Evolutionary conservation across 1,140 invertebrate genomes (phyloP).

Genomic region (Zaprionus kolodkinae): DNA sequence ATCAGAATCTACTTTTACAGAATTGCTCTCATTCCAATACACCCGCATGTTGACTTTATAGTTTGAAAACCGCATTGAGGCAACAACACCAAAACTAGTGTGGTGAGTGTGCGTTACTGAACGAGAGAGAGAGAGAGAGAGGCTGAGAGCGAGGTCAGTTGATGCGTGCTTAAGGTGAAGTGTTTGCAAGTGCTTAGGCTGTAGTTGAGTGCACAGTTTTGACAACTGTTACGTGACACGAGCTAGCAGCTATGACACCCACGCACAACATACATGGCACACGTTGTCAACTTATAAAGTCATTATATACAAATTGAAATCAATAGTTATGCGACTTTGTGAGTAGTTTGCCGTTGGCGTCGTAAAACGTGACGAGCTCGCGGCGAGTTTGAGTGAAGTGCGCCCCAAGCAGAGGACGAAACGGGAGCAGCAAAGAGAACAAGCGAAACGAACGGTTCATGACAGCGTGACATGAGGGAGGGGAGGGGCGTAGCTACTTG

Average conservation of each 20-base stretch:
- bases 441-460: slow-evolving; percentile 1
- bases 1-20: not conserved
- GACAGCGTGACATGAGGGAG: not conserved
- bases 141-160: not conserved
- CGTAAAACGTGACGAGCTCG: slow-evolving; percentile 31
- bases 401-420: slow-evolving; percentile 6
- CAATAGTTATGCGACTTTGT: slow-evolving; percentile 40
- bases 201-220: not conserved
- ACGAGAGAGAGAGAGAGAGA: not conserved
- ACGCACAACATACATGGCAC: not conserved
- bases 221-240: slow-evolving; percentile 6
- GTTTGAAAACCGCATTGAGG: not conserved
- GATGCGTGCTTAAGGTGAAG: slow-evolving; percentile 20
- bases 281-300: slow-evolving; percentile 35
- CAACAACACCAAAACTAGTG: not conserved
- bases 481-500: slow-evolving; percentile 2
- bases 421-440: not conserved
- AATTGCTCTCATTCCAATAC: not conserved
- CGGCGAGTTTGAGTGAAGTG: slow-evolving; percentile 4
- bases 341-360: slow-evolving; percentile 3
- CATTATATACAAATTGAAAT: slow-evolving; percentile 45
- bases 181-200: not conserved
- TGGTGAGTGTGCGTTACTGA: slow-evolving; percentile 25
- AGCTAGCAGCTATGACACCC: not conserved
- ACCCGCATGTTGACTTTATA: not conserved